Evolutionary conservation across 2,113 vertebrate genomes (phyloP).

Genomic region (Vicugna pacos): DNA sequence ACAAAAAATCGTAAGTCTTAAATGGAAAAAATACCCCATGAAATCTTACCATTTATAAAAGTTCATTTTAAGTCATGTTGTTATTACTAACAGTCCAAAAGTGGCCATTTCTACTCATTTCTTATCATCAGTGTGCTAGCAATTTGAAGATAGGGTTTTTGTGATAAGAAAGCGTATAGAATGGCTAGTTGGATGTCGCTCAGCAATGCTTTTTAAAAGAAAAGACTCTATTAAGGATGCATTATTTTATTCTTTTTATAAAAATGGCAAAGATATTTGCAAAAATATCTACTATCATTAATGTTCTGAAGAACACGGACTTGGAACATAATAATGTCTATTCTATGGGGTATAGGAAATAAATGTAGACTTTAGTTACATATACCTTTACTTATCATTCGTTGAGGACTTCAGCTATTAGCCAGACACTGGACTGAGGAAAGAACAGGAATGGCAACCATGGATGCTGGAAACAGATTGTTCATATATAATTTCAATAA

Average conservation of each 20-base stretch:
- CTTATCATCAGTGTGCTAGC: background rate
- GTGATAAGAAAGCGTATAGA: background rate
- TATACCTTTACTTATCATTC: background rate
- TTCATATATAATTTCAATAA: background rate
- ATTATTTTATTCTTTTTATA: conserved; percentile 57
- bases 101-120: conserved; percentile 60
- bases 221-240: background rate
- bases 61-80: conserved; percentile 38
- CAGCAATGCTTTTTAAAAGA: conserved; percentile 35
- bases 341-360: conserved; percentile 11
- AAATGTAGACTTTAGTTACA: background rate
- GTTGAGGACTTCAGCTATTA: background rate
- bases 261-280: background rate
- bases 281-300: background rate
- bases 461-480: background rate
- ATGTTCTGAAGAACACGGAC: background rate
- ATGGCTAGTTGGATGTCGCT: background rate
- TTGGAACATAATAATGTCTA: background rate
- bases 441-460: background rate
- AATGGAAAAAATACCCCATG: background rate
- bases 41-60: conserved; percentile 41
- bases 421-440: background rate
- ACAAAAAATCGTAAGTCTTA: conserved; percentile 27
- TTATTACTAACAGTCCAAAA: conserved; percentile 30
- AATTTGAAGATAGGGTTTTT: background rate